A percentile compares a stretch with the other conserved stretches of the same genome.
These are phyloP conservation scores for Diarsia mendica DNA, from an alignment of 2,888 invertebrate species.

Conservation along the genomic window DNA sequence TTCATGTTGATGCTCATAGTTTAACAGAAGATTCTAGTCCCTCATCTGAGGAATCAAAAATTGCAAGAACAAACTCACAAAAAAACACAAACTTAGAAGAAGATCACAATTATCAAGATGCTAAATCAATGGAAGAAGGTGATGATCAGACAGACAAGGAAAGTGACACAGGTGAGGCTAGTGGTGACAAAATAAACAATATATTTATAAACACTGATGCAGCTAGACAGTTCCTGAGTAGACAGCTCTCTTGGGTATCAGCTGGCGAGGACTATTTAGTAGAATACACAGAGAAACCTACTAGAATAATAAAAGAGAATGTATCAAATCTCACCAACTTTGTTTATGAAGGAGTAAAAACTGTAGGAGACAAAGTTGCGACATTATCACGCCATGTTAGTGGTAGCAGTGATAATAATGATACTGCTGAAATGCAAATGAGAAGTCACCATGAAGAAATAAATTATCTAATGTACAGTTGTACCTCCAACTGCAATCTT, in stretches of 20 bases:
- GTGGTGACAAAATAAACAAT: conserved; percentile 90
- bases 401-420: conserved; percentile 93
- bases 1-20: conserved; percentile 89
- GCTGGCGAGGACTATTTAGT: conserved; percentile 92
- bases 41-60: conserved; percentile 89
- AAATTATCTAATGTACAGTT: conserved; percentile 84
- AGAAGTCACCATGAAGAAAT: conserved; percentile 87
- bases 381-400: conserved; percentile 94
- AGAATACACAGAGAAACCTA: conserved; percentile 92
- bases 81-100: conserved; percentile 72
- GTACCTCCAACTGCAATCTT: conserved; percentile 86
- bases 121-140: conserved; percentile 70
- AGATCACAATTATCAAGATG: conserved; percentile 73
- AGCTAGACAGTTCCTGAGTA: conserved; percentile 93
- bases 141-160: conserved; percentile 76
- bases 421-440: conserved; percentile 87
- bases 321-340: conserved; percentile 93
- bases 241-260: conserved; percentile 94
- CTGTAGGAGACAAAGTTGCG: conserved; percentile 93
- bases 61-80: conserved; percentile 85
- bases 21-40: conserved; percentile 90
- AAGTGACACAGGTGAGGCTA: conserved; percentile 75
- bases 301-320: conserved; percentile 93
- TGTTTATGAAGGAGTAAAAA: conserved; percentile 94
- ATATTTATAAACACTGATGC: conserved; percentile 95